These are phyloP conservation scores for Tetragnatha montana DNA, from an alignment of 2,888 invertebrate species.

Conservation along the genomic window DNA sequence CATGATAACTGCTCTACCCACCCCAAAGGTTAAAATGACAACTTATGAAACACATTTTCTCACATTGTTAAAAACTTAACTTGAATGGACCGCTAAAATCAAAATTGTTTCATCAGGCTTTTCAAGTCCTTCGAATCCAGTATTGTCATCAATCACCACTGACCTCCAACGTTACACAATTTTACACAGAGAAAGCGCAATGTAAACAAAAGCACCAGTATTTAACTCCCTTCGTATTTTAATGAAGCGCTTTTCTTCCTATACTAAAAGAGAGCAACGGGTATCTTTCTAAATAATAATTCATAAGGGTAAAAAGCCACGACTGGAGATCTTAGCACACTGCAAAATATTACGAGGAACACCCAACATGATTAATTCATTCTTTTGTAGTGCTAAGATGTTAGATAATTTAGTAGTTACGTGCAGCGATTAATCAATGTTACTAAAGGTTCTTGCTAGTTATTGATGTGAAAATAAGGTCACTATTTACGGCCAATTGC, in stretches of 20 bases:
- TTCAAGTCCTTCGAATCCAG: not conserved
- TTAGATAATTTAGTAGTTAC: conserved; percentile 57
- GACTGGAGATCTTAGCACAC: not conserved
- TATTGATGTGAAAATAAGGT: conserved; percentile 69
- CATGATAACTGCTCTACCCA: too few relatives aligned
- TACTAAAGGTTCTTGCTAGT: conserved; percentile 53
- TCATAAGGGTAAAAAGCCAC: conserved; percentile 41
- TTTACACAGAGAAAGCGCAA: conserved; percentile 19
- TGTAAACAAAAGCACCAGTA: conserved; percentile 40
- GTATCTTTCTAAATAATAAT: conserved; percentile 19
- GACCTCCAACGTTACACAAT: conserved; percentile 16
- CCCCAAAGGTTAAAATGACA: too few relatives aligned
- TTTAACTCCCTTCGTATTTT: conserved; percentile 28
- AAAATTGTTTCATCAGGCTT: not conserved
- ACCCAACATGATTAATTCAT: conserved; percentile 49
- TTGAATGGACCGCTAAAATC: not conserved
- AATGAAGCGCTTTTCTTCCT: conserved; percentile 6
- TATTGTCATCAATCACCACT: conserved; percentile 32
- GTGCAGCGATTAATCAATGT: conserved; percentile 53
- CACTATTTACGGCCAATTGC: conserved; percentile 19
- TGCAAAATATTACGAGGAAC: conserved; percentile 33
- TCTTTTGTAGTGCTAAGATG: conserved; percentile 24
- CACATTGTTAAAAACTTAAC: too few relatives aligned
- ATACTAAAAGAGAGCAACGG: not conserved
- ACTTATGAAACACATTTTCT: too few relatives aligned